Evolutionary conservation across 2,797 vertebrate species (phyloP).

Genomic region (Pangasius sanitwongsei): DNA sequence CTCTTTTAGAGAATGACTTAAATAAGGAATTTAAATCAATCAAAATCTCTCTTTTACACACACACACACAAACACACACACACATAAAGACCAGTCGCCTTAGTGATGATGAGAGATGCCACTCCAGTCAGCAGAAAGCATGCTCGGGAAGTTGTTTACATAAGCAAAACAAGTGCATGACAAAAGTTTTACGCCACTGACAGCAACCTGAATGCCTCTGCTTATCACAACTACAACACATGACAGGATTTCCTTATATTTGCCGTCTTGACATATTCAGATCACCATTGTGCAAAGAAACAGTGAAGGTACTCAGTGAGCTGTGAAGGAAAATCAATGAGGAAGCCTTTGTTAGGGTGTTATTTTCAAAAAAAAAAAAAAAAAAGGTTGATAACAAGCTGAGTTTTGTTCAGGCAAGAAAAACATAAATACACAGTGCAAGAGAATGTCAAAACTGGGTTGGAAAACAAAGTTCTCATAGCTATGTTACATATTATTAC

Average conservation of each 20-base stretch:
- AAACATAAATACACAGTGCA: neutral
- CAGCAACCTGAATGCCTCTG: neutral
- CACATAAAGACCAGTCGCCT: neutral
- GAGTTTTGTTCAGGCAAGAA: neutral
- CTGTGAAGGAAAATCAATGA: slow-evolving; percentile 9
- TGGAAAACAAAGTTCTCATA: neutral
- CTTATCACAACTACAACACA: slow-evolving; percentile 27
- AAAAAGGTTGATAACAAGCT: neutral
- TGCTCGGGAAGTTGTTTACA: slow-evolving; percentile 16
- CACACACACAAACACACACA: neutral
- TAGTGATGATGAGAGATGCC: neutral
- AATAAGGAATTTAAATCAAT: neutral
- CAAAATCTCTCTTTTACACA: neutral
- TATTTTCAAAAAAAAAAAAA: neutral
- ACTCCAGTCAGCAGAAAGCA: slow-evolving; percentile 5
- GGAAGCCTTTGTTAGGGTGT: neutral
- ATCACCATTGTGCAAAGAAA: neutral
- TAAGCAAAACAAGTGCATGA: slow-evolving; percentile 9
- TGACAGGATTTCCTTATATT: neutral
- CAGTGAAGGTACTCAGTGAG: neutral
- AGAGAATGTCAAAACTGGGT: neutral
- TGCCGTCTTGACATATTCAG: slow-evolving; percentile 1
- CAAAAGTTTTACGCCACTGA: neutral
- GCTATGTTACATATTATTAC: neutral
- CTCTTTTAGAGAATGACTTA: neutral